Evolutionary conservation across 2,797 vertebrate species (phyloP), one percentile per base, ranked within the genome.

Genomic region (Centropyge bicolor): DNA sequence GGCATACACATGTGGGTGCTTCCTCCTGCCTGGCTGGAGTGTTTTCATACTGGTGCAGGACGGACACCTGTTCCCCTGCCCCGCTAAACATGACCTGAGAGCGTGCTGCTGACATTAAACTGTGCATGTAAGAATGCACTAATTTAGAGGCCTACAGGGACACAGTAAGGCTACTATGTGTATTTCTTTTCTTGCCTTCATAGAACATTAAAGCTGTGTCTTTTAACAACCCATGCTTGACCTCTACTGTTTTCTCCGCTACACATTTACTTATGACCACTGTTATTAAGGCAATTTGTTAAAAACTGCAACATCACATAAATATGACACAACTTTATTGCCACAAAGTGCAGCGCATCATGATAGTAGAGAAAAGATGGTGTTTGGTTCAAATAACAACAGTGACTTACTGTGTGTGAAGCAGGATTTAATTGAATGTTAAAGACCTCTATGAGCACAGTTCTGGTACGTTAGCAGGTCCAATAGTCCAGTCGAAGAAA

Each of bases 1-100:
- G 94, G 95, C 93, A 95, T 91, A 93, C 96, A 96, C 95, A 96
- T 95, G 93, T 93, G 93, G 90, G 89, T 88, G 93, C 94, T 92
- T 94, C 89, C 91, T 93, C 91, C 91, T 92, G 78, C 83, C 92
- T 80, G 90, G 84, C 81, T 74, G 61, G 83, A 90, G 83, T 83
- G 85, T 84, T 91, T 92, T 90, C 90, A 87, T 89, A 87, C 87
- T 85, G 86, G 84, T 89, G 91, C 91, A 93, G 93, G 89, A 91
- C 85, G 88, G 95, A 94, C 96, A 95, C 95, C 93, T 95, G 94
- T 91, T 93, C 91, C 49, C 88, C 67, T 74, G 87, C 79, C 89
- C 90, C 67, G 27, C 27, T 85, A 84, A 90, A 91, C 84, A 89
- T 86, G 84, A 93, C 85, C 89, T 88, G 85, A 89, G 85, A 79